Percentiles rank a stretch among this genome's conserved stretches.
Conservation (phyloP, 2,113 vertebrate genomes). For the Poeciliopsis turrubarensis region DNA sequence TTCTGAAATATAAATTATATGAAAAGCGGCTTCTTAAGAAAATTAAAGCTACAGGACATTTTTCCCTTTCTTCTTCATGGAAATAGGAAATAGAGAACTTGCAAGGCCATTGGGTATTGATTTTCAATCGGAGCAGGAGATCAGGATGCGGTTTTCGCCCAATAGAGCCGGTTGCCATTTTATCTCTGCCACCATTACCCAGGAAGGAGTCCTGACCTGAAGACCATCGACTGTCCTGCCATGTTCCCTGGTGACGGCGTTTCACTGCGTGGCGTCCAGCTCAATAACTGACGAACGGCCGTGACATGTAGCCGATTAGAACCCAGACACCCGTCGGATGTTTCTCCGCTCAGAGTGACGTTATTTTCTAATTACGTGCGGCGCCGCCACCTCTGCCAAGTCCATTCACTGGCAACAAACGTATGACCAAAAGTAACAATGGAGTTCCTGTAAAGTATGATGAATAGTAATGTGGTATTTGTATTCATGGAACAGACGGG, state of each 20-base stretch:
- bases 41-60: no score
- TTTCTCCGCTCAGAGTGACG: neutral
- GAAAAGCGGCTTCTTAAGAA: no score
- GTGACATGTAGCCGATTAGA: constrained; percentile 9
- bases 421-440: constrained; percentile 12
- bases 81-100: neutral
- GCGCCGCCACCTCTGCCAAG: neutral
- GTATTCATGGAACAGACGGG: constrained; percentile 57
- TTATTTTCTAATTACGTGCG: neutral
- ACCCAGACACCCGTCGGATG: constrained; percentile 1
- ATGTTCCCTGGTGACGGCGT: constrained; percentile 32
- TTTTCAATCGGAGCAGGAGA: constrained; percentile 55
- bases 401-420: constrained; percentile 14
- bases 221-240: constrained; percentile 24
- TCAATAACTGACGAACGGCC: constrained; percentile 38
- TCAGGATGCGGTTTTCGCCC: constrained; percentile 36
- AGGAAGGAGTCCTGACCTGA: constrained; percentile 10
- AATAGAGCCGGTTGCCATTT: constrained; percentile 15
- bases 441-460: constrained; percentile 30
- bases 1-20: no score
- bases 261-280: constrained; percentile 17
- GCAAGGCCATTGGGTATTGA: constrained; percentile 73
- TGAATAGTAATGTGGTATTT: constrained; percentile 53
- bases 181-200: no score
- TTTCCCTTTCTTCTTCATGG: no score